Evolutionary conservation across 1,140 invertebrate species (phyloP).

Genomic region (Leptinotarsa defecta): DNA sequence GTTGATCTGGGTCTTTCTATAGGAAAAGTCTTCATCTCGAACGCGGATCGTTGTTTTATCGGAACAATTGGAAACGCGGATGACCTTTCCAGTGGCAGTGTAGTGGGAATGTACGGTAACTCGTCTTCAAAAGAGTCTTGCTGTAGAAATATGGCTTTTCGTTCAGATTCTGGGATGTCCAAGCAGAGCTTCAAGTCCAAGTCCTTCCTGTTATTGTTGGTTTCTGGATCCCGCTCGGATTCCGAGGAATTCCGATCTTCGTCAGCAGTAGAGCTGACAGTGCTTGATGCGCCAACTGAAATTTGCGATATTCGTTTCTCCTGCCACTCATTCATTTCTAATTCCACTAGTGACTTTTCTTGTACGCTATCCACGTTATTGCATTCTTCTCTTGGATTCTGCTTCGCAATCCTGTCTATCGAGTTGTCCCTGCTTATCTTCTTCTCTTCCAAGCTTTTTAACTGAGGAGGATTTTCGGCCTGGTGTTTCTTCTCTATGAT

Average conservation of each 20-base stretch:
- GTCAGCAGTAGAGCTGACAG: conserved; percentile 41
- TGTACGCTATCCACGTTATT: no score
- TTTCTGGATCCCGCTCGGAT: conserved; percentile 75
- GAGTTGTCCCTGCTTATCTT: not conserved
- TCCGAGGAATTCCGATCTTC: conserved; percentile 75
- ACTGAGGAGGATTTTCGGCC: not conserved
- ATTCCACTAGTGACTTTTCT: no score
- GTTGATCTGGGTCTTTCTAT: conserved; percentile 86
- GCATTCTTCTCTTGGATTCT: not conserved
- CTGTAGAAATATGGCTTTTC: conserved; percentile 75
- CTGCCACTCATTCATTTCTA: not conserved
- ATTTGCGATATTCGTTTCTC: conserved; percentile 21
- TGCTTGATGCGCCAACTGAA: conserved; percentile 10
- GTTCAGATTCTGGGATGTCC: conserved; percentile 64
- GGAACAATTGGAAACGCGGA: conserved; percentile 80
- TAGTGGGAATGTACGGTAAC: conserved; percentile 84
- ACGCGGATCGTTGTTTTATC: conserved; percentile 72
- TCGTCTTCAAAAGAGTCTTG: conserved; percentile 87
- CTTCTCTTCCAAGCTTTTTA: not conserved
- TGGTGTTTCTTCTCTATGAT: not conserved
- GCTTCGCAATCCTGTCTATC: not conserved
- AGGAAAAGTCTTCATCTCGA: conserved; percentile 76
- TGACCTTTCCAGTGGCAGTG: conserved; percentile 79
- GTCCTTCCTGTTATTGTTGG: conserved; percentile 57
- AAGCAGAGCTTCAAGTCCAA: conserved; percentile 50